These are phyloP conservation scores for Bombylius major DNA, from an alignment of 2,888 invertebrate species.

Conservation along the genomic window DNA sequence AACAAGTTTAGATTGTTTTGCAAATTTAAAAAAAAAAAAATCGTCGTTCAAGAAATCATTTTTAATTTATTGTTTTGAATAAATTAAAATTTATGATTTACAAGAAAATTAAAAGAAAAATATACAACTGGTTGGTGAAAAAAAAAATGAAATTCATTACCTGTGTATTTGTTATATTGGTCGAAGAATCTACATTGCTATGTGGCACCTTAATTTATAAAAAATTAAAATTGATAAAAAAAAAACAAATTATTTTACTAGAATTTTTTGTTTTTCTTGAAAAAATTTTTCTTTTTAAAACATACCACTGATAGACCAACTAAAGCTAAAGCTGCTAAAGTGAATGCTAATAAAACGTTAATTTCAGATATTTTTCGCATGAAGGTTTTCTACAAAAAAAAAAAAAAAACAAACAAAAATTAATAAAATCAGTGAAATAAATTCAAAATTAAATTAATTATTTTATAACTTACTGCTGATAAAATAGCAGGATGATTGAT, in stretches of 20 bases:
- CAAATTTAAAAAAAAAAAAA: not conserved
- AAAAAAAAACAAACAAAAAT: not conserved
- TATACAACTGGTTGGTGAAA: not conserved
- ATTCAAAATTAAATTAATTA: not conserved
- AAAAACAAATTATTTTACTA: not conserved
- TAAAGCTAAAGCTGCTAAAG: slow-evolving; percentile 8
- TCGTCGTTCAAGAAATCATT: too few species aligned
- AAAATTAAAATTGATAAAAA: not conserved
- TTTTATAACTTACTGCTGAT: slow-evolving; percentile 3
- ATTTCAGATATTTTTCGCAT: slow-evolving; percentile 9
- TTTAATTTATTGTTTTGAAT: too few species aligned
- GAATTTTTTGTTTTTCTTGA: not conserved
- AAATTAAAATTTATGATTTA: too few species aligned
- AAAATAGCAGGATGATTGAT: slow-evolving; percentile 12
- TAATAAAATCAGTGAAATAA: not conserved
- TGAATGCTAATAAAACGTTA: slow-evolving; percentile 8
- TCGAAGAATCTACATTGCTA: slow-evolving; percentile 40
- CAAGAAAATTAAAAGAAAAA: too few species aligned
- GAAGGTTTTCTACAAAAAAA: slow-evolving; percentile 5
- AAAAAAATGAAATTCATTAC: slow-evolving; percentile 16
- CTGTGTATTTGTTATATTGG: slow-evolving; percentile 42
- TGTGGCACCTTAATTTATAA: slow-evolving; percentile 41
- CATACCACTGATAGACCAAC: slow-evolving; percentile 13
- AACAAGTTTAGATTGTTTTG: too few species aligned
- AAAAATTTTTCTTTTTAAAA: not conserved